Evolutionary conservation across 2,888 invertebrate species (phyloP), one percentile per base, ranked within the genome.

Genomic region (Scaptomyza parva): DNA sequence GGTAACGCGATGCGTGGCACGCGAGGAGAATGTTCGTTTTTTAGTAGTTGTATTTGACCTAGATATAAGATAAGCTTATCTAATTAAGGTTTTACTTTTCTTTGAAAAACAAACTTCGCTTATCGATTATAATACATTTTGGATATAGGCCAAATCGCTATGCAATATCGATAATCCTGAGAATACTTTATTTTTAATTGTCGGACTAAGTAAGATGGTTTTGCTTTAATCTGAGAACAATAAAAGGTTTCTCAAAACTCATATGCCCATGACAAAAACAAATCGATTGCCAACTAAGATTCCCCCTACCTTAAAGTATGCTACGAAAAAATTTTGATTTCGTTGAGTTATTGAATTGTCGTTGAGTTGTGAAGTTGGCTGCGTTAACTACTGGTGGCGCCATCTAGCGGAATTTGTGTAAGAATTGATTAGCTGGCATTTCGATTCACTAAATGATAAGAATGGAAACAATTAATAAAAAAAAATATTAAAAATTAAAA

Each of bases 331-430:
- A 0, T 14, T 28, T 8, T 28, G 24, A 0, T 47, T 54, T 66
- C 67, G 72, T 54, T 72, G 28, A 72, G 47, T 64, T 41, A 14
- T n/a, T 24, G 6, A 14, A 37, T n/a, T 66, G n/a, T n/a, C 53
- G 50, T 54, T 43, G 1, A 51, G 43, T 50, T 60, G 37, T 33
- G 17, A 28, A 24, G 18, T 26, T 20, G 14, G 26, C 20, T 18
- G 30, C 12, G 12, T 17, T 8, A 12, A n/a, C 6, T n/a, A 0
- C 3, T 11, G 9, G 17, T 37, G 24, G 65, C 72, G 70, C 17
- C 70, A 71, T 33, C 70, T 70, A 12, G 50, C 12, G 70, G 12
- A 18, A n/a, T 35, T 35, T 5, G 5, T 12, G 14, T 2, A n/a
- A 5, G n/a, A 3, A 30, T 30, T 3, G 0, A 12, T 0, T 2